Conservation (phyloP, 1,140 invertebrate species). For the Anastrepha ludens region DNA sequence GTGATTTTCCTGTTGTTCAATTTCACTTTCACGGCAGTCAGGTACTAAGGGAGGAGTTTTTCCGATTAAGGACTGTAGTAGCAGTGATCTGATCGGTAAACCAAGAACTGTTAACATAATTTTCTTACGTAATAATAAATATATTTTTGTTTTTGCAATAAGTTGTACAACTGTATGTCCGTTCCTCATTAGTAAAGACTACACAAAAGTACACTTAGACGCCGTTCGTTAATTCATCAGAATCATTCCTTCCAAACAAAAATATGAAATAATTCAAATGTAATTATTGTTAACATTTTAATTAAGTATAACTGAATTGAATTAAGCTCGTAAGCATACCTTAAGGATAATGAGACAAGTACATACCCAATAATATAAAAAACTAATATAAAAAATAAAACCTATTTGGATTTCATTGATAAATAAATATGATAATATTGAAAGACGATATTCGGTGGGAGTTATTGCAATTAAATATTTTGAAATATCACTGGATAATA, state of each 20-base stretch:
- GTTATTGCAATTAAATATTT: background rate
- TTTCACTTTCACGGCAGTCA: too few species aligned
- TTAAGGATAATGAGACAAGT: background rate
- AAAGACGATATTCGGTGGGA: background rate
- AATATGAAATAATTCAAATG: background rate
- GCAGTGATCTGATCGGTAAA: too few species aligned
- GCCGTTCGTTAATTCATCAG: conserved; percentile 37
- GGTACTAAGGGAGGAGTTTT: too few species aligned
- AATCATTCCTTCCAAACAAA: conserved; percentile 41
- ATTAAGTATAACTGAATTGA: conserved; percentile 42
- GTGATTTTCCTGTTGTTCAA: too few species aligned
- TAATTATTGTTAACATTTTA: conserved; percentile 51
- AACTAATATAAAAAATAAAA: background rate
- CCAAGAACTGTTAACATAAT: too few species aligned
- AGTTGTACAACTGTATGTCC: background rate
- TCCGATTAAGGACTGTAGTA: too few species aligned
- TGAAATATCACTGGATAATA: too few species aligned
- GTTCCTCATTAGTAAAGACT: background rate
- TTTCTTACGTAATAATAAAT: too few species aligned
- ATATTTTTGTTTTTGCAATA: too few species aligned
- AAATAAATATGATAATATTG: background rate
- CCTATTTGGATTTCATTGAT: conserved; percentile 20
- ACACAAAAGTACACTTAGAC: background rate
- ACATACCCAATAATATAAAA: conserved; percentile 9
- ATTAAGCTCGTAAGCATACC: background rate